A percentile compares a stretch with the other conserved stretches of the same genome.
Evolutionary conservation across 2,797 vertebrate genomes (phyloP).

Genomic region (Tiaroga cobitis): DNA sequence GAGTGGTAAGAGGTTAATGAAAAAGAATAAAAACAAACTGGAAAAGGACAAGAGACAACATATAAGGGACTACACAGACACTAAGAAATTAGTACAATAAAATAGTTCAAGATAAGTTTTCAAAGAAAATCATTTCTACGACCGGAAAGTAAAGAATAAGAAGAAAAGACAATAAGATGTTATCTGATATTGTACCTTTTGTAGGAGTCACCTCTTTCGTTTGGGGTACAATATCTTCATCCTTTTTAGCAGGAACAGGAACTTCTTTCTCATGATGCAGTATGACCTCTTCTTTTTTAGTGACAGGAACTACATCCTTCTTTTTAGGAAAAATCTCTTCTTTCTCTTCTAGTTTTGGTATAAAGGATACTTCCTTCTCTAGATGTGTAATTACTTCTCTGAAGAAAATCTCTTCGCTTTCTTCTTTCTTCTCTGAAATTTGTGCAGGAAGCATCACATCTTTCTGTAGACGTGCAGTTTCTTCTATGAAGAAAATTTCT

Average conservation of each 20-base stretch:
- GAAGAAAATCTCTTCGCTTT: not conserved
- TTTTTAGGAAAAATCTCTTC: constrained; percentile 12
- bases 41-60: constrained; percentile 4
- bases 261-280: constrained; percentile 9
- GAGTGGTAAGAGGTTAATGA: constrained; percentile 46
- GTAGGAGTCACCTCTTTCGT: constrained; percentile 64
- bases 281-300: constrained; percentile 31
- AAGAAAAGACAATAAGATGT: constrained; percentile 6
- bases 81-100: constrained; percentile 5
- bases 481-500: not conserved
- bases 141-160: not conserved
- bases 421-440: constrained; percentile 20
- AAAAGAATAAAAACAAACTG: not conserved
- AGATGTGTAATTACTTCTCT: not conserved
- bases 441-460: not conserved
- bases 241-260: not conserved
- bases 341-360: constrained; percentile 24
- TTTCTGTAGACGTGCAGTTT: not conserved
- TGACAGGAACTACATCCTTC: constrained; percentile 6
- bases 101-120: not conserved
- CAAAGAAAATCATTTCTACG: not conserved
- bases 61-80: not conserved
- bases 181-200: constrained; percentile 54
- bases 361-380: not conserved
- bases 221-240: constrained; percentile 60